Conservation (phyloP, 2,888 invertebrate species). For the Emmelina monodactyla region DNA sequence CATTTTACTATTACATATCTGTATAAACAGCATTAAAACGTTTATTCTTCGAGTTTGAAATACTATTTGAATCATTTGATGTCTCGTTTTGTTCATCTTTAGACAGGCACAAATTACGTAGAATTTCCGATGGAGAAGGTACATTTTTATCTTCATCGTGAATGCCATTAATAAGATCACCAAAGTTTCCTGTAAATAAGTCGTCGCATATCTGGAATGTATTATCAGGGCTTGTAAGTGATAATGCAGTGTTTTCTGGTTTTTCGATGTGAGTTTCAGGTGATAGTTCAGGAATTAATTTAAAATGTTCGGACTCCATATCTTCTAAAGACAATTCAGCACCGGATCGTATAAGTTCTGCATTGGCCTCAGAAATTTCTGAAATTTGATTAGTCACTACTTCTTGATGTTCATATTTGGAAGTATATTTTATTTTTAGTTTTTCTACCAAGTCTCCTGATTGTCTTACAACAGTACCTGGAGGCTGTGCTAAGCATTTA, state of each 20-base stretch:
- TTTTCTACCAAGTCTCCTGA: slow-evolving; percentile 56
- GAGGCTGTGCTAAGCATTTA: slow-evolving; percentile 74
- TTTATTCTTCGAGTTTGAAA: no score
- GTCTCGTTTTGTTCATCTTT: no score
- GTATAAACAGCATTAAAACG: no score
- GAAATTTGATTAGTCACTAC: slow-evolving; percentile 9
- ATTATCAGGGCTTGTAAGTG: slow-evolving; percentile 11
- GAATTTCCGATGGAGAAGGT: slow-evolving; percentile 71
- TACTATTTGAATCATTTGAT: no score
- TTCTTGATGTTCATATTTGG: slow-evolving; percentile 16
- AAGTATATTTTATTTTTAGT: slow-evolving; percentile 43
- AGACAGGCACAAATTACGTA: slow-evolving; percentile 69
- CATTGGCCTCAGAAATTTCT: slow-evolving; percentile 47
- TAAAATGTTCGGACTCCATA: slow-evolving; percentile 53
- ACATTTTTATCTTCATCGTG: slow-evolving; percentile 53
- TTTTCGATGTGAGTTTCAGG: neutral
- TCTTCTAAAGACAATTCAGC: slow-evolving; percentile 55
- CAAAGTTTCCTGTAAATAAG: slow-evolving; percentile 43
- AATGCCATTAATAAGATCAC: slow-evolving; percentile 35
- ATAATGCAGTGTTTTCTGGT: slow-evolving; percentile 2
- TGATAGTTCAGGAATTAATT: slow-evolving; percentile 30
- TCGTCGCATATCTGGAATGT: no score
- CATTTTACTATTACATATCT: no score
- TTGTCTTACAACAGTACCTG: slow-evolving; percentile 62
- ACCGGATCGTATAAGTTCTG: slow-evolving; percentile 49